phyloP scores from a whole-genome alignment of 2,888 invertebrate genomes.

The Coremacera marginata region DNA sequence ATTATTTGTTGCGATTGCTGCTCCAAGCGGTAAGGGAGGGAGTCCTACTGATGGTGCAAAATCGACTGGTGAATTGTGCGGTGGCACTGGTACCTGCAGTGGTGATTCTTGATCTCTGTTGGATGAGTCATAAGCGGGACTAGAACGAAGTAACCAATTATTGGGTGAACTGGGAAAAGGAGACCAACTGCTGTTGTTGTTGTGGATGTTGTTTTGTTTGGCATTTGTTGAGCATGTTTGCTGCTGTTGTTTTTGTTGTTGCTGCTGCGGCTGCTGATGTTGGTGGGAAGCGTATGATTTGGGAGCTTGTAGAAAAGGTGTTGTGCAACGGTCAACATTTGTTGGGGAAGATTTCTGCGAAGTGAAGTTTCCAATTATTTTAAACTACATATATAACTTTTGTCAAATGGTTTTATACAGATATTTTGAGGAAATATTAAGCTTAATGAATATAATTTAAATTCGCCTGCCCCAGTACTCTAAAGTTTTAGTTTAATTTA shows the following conservation, averaged over 20 bases:
- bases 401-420: no score
- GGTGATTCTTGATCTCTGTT: conserved; percentile 41
- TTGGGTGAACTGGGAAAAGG: conserved; percentile 41
- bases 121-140: not conserved
- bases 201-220: conserved; percentile 3
- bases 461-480: no score
- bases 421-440: no score
- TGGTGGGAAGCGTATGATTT: not conserved
- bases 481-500: no score
- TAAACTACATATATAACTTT: no score
- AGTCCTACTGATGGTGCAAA: conserved; percentile 50
- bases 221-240: not conserved
- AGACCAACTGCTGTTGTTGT: conserved; percentile 38
- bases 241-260: not conserved
- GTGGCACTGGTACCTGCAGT: conserved; percentile 52
- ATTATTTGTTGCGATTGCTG: conserved; percentile 37
- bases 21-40: conserved; percentile 33
- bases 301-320: conserved; percentile 36
- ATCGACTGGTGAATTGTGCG: conserved; percentile 60
- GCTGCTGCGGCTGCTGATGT: conserved; percentile 34
- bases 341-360: conserved; percentile 30
- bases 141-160: conserved; percentile 33
- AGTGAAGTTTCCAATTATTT: conserved; percentile 23
- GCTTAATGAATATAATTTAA: no score
- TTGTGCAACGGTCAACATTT: not conserved